Percentiles rank a stretch among this genome's conserved stretches.
These are phyloP conservation scores for Cyprinus carpio DNA, from an alignment of 2,113 vertebrate genomes.

Conservation along the genomic window DNA sequence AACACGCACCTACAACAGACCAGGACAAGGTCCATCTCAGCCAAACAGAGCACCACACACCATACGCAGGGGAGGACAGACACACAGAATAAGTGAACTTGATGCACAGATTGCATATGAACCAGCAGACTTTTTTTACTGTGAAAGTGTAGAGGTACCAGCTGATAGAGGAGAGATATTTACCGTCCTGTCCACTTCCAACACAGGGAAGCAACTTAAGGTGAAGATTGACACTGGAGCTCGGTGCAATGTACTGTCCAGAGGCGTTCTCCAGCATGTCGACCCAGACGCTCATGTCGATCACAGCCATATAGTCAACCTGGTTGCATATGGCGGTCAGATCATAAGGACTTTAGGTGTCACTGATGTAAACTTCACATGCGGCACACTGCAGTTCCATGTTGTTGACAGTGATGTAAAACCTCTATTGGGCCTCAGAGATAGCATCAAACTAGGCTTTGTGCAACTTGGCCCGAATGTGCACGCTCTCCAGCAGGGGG, in stretches of 20 bases:
- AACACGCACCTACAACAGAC: background rate
- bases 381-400: slow-evolving; percentile 4
- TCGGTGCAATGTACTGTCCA: background rate
- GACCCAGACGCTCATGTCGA: background rate
- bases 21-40: background rate
- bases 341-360: background rate
- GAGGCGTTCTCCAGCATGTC: background rate
- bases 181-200: background rate
- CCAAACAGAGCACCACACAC: background rate
- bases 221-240: slow-evolving; percentile 1
- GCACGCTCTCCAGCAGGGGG: slow-evolving; percentile 18
- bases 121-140: background rate
- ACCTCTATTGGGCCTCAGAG: slow-evolving; percentile 20
- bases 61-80: background rate
- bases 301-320: background rate
- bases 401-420: slow-evolving; percentile 26
- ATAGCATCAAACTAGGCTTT: slow-evolving; percentile 20
- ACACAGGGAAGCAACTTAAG: background rate
- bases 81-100: background rate
- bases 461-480: slow-evolving; percentile 25
- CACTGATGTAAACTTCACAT: background rate
- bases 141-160: slow-evolving; percentile 11
- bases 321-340: background rate
- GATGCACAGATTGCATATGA: background rate
- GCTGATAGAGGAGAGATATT: slow-evolving; percentile 7